phyloP scores from a whole-genome alignment of 2,113 vertebrate genomes.

The Numida meleagris region DNA sequence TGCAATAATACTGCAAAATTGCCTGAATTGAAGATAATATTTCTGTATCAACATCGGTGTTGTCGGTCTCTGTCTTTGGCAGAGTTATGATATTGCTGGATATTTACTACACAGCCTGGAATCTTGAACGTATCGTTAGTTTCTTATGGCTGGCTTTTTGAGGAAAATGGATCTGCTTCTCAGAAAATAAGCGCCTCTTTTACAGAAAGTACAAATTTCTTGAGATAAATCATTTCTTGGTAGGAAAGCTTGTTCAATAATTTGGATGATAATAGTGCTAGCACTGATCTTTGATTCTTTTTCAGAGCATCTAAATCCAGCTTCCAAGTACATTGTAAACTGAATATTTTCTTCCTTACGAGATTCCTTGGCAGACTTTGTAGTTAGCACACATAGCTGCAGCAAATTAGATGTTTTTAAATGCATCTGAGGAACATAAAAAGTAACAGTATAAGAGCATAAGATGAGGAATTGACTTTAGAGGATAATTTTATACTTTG shows the following conservation, averaged over 20 bases:
- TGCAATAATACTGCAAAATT: not conserved
- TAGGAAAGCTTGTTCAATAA: not conserved
- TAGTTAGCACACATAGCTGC: not conserved
- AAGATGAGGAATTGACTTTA: not conserved
- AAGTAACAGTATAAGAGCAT: not conserved
- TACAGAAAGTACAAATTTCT: not conserved
- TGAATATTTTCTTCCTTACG: not conserved
- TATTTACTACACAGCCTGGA: not conserved
- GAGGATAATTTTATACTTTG: not conserved
- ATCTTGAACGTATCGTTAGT: not conserved
- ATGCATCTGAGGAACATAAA: not conserved
- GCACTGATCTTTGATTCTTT: not conserved
- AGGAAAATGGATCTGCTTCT: not conserved
- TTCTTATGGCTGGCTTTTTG: not conserved
- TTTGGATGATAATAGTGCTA: not conserved
- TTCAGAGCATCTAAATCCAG: constrained; percentile 21
- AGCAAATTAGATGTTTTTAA: not conserved
- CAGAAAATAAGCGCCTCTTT: not conserved
- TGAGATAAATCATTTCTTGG: not conserved
- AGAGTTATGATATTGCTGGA: not conserved
- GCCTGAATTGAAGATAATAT: not conserved
- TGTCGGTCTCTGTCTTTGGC: not conserved
- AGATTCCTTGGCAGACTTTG: not conserved
- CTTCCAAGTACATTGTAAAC: not conserved
- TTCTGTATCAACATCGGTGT: not conserved